A percentile compares a stretch with the other conserved stretches of the same genome.
These are phyloP conservation scores for Acleris emargana DNA, from an alignment of 2,888 invertebrate genomes.

Conservation along the genomic window DNA sequence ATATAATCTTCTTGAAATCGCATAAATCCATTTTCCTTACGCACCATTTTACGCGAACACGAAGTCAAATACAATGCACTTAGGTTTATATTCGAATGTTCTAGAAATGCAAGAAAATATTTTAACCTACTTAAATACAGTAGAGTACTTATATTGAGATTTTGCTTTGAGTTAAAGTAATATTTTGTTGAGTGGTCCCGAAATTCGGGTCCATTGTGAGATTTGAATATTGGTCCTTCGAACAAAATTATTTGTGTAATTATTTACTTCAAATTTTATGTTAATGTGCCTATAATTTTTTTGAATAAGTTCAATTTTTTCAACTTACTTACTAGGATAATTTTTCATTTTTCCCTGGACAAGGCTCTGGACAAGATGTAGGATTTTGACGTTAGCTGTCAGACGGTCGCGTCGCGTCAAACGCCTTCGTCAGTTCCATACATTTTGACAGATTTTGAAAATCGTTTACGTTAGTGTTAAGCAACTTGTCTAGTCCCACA, in stretches of 20 bases:
- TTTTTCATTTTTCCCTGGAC: no score
- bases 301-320: no score
- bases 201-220: not conserved
- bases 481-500: no score
- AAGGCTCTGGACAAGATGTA: no score
- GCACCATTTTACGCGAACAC: not conserved
- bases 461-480: no score
- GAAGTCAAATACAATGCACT: not conserved
- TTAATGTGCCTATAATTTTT: no score
- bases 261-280: no score
- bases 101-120: not conserved
- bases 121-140: not conserved
- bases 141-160: not conserved
- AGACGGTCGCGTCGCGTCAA: no score
- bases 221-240: conserved; percentile 3
- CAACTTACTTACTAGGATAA: no score
- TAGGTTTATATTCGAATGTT: not conserved
- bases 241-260: not conserved
- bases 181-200: conserved; percentile 1
- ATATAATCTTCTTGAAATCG: conserved; percentile 19
- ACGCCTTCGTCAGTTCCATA: no score
- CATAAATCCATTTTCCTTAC: conserved; percentile 8
- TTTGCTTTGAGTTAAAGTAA: not conserved
- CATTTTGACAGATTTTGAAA: no score
- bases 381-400: no score